Conservation (phyloP, 2,888 invertebrate species). For the Leptinotarsa rubiginosa region DNA sequence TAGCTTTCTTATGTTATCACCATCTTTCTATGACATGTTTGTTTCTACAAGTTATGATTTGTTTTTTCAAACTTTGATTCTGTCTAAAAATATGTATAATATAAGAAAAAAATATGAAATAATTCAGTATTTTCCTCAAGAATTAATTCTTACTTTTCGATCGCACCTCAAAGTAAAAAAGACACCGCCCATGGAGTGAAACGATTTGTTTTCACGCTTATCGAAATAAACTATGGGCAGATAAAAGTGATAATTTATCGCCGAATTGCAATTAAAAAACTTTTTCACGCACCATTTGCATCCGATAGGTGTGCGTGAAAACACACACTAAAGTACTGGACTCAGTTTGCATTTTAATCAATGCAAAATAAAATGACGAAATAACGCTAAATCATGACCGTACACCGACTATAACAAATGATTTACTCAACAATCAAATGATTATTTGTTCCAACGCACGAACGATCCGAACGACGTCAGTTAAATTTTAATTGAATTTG, state of each 20-base stretch:
- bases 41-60: too few species aligned
- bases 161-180: background rate
- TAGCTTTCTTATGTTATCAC: too few species aligned
- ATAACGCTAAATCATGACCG: slow-evolving; percentile 27
- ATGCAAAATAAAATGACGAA: slow-evolving; percentile 36
- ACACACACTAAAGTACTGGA: slow-evolving; percentile 31
- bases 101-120: too few species aligned
- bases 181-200: background rate
- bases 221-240: background rate
- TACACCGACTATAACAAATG: slow-evolving; percentile 34
- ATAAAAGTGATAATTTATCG: slow-evolving; percentile 20
- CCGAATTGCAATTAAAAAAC: slow-evolving; percentile 17
- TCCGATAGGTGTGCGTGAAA: slow-evolving; percentile 36
- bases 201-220: background rate
- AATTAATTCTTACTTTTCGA: background rate
- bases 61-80: too few species aligned
- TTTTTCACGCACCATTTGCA: slow-evolving; percentile 29
- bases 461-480: slow-evolving; percentile 24
- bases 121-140: too few species aligned
- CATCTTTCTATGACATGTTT: too few species aligned
- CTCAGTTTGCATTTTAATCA: slow-evolving; percentile 38
- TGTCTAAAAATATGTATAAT: too few species aligned
- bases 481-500: slow-evolving; percentile 35
- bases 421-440: slow-evolving; percentile 36
- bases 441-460: slow-evolving; percentile 26